Evolutionary conservation across 2,888 invertebrate species (phyloP).

Genomic region (Catonia carolina): DNA sequence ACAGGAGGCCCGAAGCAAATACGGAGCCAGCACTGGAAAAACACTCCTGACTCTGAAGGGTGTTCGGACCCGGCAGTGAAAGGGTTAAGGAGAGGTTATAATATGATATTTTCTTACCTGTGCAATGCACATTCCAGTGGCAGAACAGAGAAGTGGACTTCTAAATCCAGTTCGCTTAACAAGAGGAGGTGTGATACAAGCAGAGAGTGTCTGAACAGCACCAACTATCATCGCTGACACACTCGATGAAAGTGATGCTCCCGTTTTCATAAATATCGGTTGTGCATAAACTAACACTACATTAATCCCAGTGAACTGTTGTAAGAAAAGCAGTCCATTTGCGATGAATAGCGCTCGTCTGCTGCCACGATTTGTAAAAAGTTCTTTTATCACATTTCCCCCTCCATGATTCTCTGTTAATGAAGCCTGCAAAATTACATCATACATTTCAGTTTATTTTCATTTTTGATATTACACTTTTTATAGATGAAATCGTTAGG

Average conservation of each 20-base stretch:
- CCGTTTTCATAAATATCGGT: conserved; percentile 61
- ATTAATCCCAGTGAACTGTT: conserved; percentile 78
- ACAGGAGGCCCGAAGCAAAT: too few species aligned
- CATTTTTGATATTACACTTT: too few species aligned
- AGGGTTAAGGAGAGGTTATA: too few species aligned
- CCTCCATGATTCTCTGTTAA: too few species aligned
- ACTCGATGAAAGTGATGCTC: conserved; percentile 53
- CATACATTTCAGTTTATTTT: too few species aligned
- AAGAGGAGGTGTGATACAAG: conserved; percentile 27
- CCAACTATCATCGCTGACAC: conserved; percentile 69
- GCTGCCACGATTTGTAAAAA: neutral
- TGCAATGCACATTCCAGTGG: conserved; percentile 22
- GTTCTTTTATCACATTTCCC: too few species aligned
- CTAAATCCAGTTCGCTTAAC: conserved; percentile 24
- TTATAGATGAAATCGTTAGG: too few species aligned
- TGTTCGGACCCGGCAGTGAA: too few species aligned
- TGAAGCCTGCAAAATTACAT: too few species aligned
- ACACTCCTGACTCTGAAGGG: too few species aligned
- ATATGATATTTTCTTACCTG: too few species aligned
- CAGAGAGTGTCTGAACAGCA: conserved; percentile 62
- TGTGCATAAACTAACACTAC: conserved; percentile 68
- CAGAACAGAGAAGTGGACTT: conserved; percentile 19
- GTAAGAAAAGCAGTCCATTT: conserved; percentile 59
- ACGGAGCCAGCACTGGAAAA: too few species aligned
- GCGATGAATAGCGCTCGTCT: conserved; percentile 3